These are phyloP conservation scores for Trilocha varians DNA, from an alignment of 2,888 invertebrate genomes.

Conservation along the genomic window DNA sequence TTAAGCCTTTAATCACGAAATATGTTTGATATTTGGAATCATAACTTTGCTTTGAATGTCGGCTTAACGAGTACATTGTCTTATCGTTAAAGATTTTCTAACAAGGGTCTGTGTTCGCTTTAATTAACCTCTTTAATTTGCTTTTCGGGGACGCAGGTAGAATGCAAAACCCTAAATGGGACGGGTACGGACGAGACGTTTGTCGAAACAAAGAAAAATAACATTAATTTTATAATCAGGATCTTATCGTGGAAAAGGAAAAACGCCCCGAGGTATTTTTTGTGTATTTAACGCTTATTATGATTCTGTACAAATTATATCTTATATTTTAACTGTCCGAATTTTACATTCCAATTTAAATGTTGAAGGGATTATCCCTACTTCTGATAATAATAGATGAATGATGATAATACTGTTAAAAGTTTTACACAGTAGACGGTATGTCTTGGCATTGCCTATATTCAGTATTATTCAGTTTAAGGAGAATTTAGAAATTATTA, in stretches of 20 bases:
- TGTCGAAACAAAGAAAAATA: neutral
- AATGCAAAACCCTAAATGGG: neutral
- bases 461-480: no score
- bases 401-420: no score
- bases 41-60: neutral
- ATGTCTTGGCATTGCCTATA: no score
- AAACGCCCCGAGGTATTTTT: neutral
- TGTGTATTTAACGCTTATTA: neutral
- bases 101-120: slow-evolving; percentile 32
- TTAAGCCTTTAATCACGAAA: no score
- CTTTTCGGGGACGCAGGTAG: slow-evolving; percentile 17
- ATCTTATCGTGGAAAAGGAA: neutral
- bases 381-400: no score
- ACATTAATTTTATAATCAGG: slow-evolving; percentile 27
- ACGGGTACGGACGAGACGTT: neutral
- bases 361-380: no score
- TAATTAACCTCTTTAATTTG: slow-evolving; percentile 43
- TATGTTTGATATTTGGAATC: no score
- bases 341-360: no score
- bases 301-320: no score
- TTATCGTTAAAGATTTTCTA: slow-evolving; percentile 34
- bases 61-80: slow-evolving; percentile 18
- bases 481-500: no score
- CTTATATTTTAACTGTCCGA: no score
- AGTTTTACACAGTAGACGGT: no score